Base-by-base conservation (phyloP, 2,113 vertebrate species). In the Calypte anna region DNA sequence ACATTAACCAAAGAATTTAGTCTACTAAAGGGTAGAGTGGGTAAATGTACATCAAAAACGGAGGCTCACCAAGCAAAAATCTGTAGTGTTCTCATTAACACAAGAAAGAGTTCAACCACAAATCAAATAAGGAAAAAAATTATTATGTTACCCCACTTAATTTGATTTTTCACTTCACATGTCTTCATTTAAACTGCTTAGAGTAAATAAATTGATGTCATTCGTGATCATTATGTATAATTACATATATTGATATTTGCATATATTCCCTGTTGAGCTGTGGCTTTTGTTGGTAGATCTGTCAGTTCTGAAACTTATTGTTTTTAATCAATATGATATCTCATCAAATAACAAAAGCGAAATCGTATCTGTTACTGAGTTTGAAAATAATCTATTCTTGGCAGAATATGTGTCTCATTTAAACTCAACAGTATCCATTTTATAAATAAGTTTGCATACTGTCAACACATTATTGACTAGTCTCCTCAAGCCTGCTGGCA, bases 161-260 rank as follows among this genome's bases (percentile, higher is more conserved):
- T 69, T 82, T 79, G 62, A 85, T 85, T 90, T 89, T 96, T 86
- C 30, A 54, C 21, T 90, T 93, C 46, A 64, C 58, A 43, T 73
- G 15, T 69, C 64, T 89, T 82, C 1, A 11, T 51, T 81, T 90
- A 70, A 61, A 36, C 30, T 51, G 14, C n/a, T 95, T 90, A 54
- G 28, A 76, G 22, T 55, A 80, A 90, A 86, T 48, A 93, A 69
- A 68, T 51, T 67, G 10, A 61, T 86, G 6, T 46, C 20, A 43
- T 54, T 76, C 77, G 23, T 91, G 36, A 82, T 79, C 40, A 88
- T 79, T 91, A 24, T 72, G 19, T 64, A 27, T 86, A 88, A 90
- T 88, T 86, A 59, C 33, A 31, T 72, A 25, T 83, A 88, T 77
- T 70, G 67, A 90, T 90, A 70, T 48, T 70, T 46, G 14, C 68